Percentiles rank a stretch among this genome's conserved stretches.
These are phyloP conservation scores for Helobdella robusta DNA, from an alignment of 2,888 invertebrate species.

Conservation along the genomic window DNA sequence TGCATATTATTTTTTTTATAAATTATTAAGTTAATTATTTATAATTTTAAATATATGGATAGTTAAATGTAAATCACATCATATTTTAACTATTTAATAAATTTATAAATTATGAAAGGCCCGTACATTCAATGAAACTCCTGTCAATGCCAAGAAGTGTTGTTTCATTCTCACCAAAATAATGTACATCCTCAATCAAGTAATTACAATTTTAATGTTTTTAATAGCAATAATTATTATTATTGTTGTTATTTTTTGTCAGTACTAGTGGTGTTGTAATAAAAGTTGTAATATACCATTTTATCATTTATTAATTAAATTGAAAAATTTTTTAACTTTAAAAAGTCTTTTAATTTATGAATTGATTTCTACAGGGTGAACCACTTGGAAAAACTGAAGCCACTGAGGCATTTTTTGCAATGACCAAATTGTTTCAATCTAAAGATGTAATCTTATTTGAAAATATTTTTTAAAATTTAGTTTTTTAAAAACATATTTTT, in stretches of 20 bases:
- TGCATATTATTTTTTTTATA: no score
- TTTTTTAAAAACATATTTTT: neutral
- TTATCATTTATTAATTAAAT: neutral
- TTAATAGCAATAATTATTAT: constrained; percentile 13
- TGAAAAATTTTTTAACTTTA: neutral
- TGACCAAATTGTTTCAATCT: constrained; percentile 96
- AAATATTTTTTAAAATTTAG: neutral
- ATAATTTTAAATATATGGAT: neutral
- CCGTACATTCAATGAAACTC: constrained; percentile 90
- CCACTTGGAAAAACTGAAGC: constrained; percentile 84
- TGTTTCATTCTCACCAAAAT: constrained; percentile 89
- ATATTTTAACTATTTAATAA: constrained; percentile 9
- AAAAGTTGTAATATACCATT: neutral
- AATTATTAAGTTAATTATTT: neutral
- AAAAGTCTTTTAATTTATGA: neutral
- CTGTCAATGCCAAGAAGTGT: constrained; percentile 93
- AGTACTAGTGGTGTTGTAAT: neutral
- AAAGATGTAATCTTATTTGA: constrained; percentile 61
- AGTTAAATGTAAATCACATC: no score
- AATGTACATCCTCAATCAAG: constrained; percentile 85
- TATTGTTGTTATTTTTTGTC: neutral
- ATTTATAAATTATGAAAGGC: constrained; percentile 53
- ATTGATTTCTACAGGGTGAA: constrained; percentile 60
- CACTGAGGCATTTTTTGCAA: constrained; percentile 96
- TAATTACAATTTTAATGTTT: constrained; percentile 19